Conservation (phyloP, 2,888 invertebrate species). For the Diarsia brunnea region DNA sequence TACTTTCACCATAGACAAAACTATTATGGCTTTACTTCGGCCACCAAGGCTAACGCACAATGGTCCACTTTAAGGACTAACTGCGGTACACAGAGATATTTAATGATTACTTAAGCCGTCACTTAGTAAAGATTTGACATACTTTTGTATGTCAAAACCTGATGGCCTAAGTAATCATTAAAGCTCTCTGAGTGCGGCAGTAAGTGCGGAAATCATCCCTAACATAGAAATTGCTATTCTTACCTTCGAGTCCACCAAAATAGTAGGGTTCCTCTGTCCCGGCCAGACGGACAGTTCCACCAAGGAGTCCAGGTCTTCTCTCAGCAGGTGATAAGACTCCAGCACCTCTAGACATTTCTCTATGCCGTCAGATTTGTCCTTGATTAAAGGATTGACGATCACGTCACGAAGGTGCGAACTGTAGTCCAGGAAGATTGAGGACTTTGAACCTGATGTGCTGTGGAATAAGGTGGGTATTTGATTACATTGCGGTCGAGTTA, state of each 20-base stretch:
- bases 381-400: slow-evolving; percentile 94
- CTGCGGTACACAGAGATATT: too few species aligned
- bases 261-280: slow-evolving; percentile 94
- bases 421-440: slow-evolving; percentile 97
- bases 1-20: neutral
- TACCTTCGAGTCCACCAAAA: slow-evolving; percentile 94
- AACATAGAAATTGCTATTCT: too few species aligned
- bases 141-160: too few species aligned
- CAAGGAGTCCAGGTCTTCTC: slow-evolving; percentile 98
- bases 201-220: too few species aligned
- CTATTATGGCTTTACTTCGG: too few species aligned
- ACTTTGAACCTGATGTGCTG: slow-evolving; percentile 95
- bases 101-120: too few species aligned
- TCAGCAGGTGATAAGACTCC: slow-evolving; percentile 95
- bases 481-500: neutral
- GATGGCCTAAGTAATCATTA: too few species aligned
- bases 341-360: slow-evolving; percentile 93
- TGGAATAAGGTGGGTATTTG: slow-evolving; percentile 57
- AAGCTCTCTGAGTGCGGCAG: too few species aligned
- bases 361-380: slow-evolving; percentile 93
- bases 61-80: too few species aligned
- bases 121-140: too few species aligned
- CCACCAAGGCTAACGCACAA: neutral
- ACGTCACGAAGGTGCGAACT: slow-evolving; percentile 94
- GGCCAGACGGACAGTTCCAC: slow-evolving; percentile 97